A percentile compares a stretch with the other conserved stretches of the same genome.
Evolutionary conservation across 2,888 invertebrate species (phyloP).

Genomic region (Brenthis hecate): DNA sequence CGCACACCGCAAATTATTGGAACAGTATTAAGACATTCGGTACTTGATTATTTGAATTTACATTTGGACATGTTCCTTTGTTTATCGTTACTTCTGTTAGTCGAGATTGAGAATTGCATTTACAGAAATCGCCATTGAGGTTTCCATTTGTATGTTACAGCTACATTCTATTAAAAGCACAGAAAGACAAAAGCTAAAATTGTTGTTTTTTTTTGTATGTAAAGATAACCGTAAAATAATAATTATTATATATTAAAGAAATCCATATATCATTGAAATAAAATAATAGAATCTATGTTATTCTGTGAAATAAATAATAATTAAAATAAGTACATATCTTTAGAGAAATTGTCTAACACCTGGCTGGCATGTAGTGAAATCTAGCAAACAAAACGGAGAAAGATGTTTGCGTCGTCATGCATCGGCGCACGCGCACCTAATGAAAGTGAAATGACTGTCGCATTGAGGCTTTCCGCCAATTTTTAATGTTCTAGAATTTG

Average conservation of each 20-base stretch:
- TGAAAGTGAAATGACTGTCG: conserved; percentile 31
- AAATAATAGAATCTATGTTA: too few species aligned
- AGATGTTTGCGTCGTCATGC: conserved; percentile 33
- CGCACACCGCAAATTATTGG: conserved; percentile 11
- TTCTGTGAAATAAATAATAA: too few species aligned
- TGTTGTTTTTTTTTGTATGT: too few species aligned
- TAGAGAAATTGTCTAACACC: conserved; percentile 16
- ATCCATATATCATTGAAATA: too few species aligned
- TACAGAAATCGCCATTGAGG: too few species aligned
- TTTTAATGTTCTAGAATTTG: conserved; percentile 7
- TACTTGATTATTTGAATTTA: conserved; percentile 4
- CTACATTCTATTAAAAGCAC: too few species aligned
- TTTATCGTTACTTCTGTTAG: neutral
- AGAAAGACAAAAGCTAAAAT: too few species aligned
- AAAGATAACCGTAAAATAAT: too few species aligned
- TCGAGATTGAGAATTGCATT: too few species aligned
- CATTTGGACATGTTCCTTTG: conserved; percentile 5
- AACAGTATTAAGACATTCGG: conserved; percentile 11
- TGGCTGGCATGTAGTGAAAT: conserved; percentile 19
- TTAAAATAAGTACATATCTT: conserved; percentile 5
- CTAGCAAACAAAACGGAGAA: conserved; percentile 17
- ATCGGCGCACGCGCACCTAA: conserved; percentile 38
- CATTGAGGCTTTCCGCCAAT: conserved; percentile 19
- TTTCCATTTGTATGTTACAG: too few species aligned
- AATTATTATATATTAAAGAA: too few species aligned